phyloP scores from a whole-genome alignment of 2,113 vertebrate genomes.

The Bujurquina vittata region DNA sequence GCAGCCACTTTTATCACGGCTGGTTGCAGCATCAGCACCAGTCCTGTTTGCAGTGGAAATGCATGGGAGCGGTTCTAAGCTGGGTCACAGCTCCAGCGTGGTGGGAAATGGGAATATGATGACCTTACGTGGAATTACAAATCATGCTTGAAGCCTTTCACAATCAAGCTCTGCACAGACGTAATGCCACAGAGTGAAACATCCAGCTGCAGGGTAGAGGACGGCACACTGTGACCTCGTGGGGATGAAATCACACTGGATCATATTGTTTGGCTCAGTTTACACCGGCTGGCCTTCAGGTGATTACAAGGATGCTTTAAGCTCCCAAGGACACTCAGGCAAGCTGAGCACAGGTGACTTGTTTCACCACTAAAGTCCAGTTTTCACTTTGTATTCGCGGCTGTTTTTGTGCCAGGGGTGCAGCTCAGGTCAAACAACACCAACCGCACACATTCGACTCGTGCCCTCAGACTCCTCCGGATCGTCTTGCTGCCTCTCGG shows the following conservation, averaged over 20 bases:
- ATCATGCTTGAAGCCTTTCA: background rate
- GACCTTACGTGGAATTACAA: background rate
- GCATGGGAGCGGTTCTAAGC: background rate
- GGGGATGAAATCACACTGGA: background rate
- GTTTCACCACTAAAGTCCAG: background rate
- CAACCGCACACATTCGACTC: constrained; percentile 28
- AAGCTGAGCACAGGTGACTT: background rate
- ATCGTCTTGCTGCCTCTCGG: constrained; percentile 43
- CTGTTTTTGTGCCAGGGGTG: background rate
- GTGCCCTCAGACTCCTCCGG: constrained; percentile 11
- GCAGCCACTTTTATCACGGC: background rate
- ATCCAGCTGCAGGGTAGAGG: background rate
- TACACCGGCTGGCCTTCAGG: background rate
- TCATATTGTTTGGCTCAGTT: background rate
- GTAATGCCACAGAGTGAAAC: background rate
- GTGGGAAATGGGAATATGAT: background rate
- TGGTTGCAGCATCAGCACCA: background rate
- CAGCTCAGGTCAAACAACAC: constrained; percentile 6
- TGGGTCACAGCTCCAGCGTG: background rate
- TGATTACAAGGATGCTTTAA: background rate
- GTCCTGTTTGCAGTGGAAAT: background rate
- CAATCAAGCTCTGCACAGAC: background rate
- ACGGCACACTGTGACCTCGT: background rate
- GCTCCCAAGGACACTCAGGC: background rate
- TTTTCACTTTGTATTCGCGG: background rate